Base-by-base conservation (phyloP, 2,113 vertebrate genomes). In the Platysternon megacephalum region DNA sequence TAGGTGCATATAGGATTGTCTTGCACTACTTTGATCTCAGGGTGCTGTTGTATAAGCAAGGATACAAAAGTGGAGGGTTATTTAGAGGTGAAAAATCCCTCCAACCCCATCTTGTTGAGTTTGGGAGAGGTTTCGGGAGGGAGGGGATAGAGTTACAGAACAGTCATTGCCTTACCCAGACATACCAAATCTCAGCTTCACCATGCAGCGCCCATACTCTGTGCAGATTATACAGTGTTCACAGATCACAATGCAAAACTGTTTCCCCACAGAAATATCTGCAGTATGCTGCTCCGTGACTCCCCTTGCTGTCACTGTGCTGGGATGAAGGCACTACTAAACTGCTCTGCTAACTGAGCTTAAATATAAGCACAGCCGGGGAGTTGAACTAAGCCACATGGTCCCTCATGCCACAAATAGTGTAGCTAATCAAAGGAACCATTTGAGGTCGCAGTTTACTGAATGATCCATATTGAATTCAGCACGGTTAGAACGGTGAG, bases 121-220 rank as follows among this genome's bases (percentile, higher is more conserved):
- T 72, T 19, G 16, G 65, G 35, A 39, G 9, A 32, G 21, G n/a
- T 68, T 89, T 79, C 26, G 56, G 32, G 29, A 5, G 61, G 8
- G n/a, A 26, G 17, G 61, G 1, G n/a, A 14, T 32, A 49, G 53
- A 82, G 46, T 65, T 42, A 58, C 3, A 10, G 0, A 0, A 29
- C 0, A 2, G n/a, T 82, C n/a, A n/a, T 58, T 81, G n/a, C 32
- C 90, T 90, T 81, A 86, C 17, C 42, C 39, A 58, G 85, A n/a
- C n/a, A 12, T 22, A 5, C 48, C 29, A 44, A 19, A 52, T 52
- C 21, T 53, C 53, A 78, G 46, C 74, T 42, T 89, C 10, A 0
- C 16, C 35, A 72, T 39, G 19, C 7, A 11, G 49, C 32, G 51
- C 68, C 14, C 24, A 7, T 46, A 46, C 55, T 39, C 53, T 11